Evolutionary conservation across 2,113 vertebrate species (phyloP).

Genomic region (Peucedramus taeniatus): DNA sequence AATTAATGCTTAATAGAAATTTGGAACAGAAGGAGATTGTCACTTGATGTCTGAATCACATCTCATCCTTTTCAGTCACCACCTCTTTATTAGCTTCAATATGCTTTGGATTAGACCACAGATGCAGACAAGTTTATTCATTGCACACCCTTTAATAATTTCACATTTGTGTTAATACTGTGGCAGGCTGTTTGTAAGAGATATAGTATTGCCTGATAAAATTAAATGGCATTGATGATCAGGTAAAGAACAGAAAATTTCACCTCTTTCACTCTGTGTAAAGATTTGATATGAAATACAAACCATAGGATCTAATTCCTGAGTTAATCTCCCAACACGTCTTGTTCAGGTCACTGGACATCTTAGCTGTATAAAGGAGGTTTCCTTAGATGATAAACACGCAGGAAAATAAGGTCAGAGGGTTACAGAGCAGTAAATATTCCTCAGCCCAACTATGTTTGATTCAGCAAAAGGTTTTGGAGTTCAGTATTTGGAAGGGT

Average conservation of each 20-base stretch:
- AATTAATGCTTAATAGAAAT: slow-evolving; percentile 6
- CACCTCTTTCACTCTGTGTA: neutral
- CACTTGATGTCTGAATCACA: slow-evolving; percentile 52
- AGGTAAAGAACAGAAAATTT: neutral
- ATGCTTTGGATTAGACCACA: neutral
- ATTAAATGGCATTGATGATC: neutral
- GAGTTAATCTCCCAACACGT: neutral
- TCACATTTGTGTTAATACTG: neutral
- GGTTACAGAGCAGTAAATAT: neutral
- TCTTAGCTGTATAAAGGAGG: neutral
- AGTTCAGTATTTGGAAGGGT: neutral
- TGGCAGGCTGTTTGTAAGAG: neutral
- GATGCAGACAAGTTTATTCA: neutral
- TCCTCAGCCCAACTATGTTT: neutral
- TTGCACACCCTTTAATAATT: neutral
- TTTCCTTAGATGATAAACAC: neutral
- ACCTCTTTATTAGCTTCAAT: slow-evolving; percentile 17
- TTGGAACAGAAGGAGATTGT: slow-evolving; percentile 17
- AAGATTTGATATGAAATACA: neutral
- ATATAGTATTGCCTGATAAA: neutral
- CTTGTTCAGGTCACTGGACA: neutral
- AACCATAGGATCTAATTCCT: neutral
- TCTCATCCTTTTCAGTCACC: neutral
- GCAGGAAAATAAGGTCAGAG: neutral
- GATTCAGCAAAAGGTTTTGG: neutral